A percentile compares a stretch with the other conserved stretches of the same genome.
Conservation (phyloP, 2,888 invertebrate species). For the Drosophila greeni region DNA sequence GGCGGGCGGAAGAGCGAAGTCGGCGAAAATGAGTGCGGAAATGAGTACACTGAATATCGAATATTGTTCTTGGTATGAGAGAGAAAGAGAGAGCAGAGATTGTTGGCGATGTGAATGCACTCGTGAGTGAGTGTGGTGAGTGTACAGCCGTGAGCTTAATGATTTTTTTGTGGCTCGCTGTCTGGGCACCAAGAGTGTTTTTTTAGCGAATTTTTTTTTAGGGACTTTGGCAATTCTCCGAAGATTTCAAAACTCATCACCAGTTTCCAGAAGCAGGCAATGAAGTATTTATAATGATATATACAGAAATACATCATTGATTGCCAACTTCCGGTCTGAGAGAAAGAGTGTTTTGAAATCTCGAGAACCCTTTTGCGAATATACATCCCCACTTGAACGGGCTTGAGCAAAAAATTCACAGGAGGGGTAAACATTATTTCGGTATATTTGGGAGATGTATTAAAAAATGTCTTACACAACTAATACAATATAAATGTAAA, state of each 20-base stretch:
- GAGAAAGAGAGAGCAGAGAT: slow-evolving; percentile 35
- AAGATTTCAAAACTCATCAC: slow-evolving; percentile 2
- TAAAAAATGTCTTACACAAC: slow-evolving; percentile 41
- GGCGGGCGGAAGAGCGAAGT: slow-evolving; percentile 9
- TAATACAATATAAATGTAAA: slow-evolving; percentile 49
- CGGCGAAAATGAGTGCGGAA: slow-evolving; percentile 40
- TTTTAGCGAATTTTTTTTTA: too few relatives aligned
- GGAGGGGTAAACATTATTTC: slow-evolving; percentile 30
- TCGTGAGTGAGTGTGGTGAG: slow-evolving; percentile 44
- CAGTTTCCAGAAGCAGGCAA: slow-evolving; percentile 1
- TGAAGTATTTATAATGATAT: slow-evolving; percentile 9
- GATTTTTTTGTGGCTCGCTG: slow-evolving; percentile 16
- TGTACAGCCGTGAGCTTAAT: slow-evolving; percentile 31
- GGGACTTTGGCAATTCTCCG: background rate
- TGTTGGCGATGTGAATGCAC: slow-evolving; percentile 34
- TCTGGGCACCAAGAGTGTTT: slow-evolving; percentile 34
- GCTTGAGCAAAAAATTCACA: slow-evolving; percentile 23
- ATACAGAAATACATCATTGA: slow-evolving; percentile 3
- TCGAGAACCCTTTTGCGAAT: background rate
- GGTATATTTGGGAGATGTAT: slow-evolving; percentile 35
- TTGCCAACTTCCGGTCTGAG: background rate
- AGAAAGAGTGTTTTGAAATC: background rate
- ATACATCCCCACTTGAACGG: background rate
- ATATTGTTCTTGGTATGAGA: slow-evolving; percentile 16
- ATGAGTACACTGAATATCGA: slow-evolving; percentile 23